phyloP scores from a whole-genome alignment of 2,113 vertebrate species.

The Lamprotornis superbus region DNA sequence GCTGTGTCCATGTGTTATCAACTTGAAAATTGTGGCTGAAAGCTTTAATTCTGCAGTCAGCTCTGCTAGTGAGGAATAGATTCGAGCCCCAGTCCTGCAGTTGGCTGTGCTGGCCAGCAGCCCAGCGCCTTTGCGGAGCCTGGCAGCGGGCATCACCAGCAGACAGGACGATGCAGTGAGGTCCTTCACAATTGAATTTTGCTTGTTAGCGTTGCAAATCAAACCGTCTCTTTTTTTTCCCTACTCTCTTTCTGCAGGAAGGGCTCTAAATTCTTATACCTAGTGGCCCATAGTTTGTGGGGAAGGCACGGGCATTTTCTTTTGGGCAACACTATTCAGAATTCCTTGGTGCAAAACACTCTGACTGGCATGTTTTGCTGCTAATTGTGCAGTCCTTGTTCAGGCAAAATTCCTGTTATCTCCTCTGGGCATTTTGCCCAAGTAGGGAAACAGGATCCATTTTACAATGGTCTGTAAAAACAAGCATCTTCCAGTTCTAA shows the following conservation, averaged over 20 bases:
- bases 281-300: too few species aligned
- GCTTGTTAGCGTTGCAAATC: background rate
- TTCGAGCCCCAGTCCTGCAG: slow-evolving; percentile 10
- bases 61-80: slow-evolving; percentile 13
- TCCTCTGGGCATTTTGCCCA: slow-evolving; percentile 7
- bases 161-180: background rate
- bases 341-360: background rate
- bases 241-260: background rate
- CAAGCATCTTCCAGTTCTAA: background rate
- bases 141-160: background rate
- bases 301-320: background rate
- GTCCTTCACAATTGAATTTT: background rate
- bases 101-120: slow-evolving; percentile 8
- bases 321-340: background rate
- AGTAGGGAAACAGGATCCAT: background rate
- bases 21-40: slow-evolving; percentile 52
- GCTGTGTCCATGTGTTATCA: slow-evolving; percentile 36
- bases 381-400: background rate
- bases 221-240: fast-evolving
- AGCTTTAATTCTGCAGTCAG: slow-evolving; percentile 53
- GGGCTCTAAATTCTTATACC: background rate
- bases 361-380: background rate
- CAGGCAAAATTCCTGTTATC: slow-evolving; percentile 6
- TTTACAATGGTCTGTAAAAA: background rate
- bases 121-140: background rate